Evolutionary conservation across 30 jellyfish, hydroid and myxozoan genomes (phyloP).

Genomic region (Morbakka virulenta): DNA sequence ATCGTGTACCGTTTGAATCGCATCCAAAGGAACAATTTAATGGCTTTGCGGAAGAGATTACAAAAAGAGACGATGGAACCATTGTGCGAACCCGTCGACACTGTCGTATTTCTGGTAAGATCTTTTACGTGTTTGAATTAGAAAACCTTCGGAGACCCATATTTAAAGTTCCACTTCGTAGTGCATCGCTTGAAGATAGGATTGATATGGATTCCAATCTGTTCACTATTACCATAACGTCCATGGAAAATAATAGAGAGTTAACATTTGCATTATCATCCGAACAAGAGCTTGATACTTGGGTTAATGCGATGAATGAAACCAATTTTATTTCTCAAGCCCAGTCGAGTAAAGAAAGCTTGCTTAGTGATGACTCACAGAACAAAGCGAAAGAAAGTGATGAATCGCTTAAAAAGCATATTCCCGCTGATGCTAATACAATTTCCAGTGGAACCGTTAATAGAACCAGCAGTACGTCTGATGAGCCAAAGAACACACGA

Average conservation of each 20-base stretch:
- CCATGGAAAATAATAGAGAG: conserved; percentile 63
- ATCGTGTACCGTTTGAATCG: not conserved
- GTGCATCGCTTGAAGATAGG: conserved; percentile 81
- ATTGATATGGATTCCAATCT: conserved; percentile 31
- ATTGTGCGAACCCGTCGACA: conserved; percentile 38
- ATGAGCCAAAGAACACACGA: conserved; percentile 9
- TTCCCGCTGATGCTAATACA: conserved; percentile 3
- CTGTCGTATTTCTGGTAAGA: conserved; percentile 93
- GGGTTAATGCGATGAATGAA: conserved; percentile 80
- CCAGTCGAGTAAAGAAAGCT: conserved; percentile 59
- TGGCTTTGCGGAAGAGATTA: conserved; percentile 46
- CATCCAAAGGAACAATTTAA: conserved; percentile 70
- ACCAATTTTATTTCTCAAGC: conserved; percentile 35
- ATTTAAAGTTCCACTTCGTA: conserved; percentile 87
- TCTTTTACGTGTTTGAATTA: conserved; percentile 65
- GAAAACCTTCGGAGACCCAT: conserved; percentile 74
- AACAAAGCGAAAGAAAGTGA: conserved; percentile 22
- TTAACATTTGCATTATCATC: conserved; percentile 51
- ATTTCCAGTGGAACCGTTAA: not conserved
- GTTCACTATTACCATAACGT: conserved; percentile 50
- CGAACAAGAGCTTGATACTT: conserved; percentile 71
- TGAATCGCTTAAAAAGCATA: not conserved
- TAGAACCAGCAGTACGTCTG: not conserved
- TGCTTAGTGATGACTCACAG: conserved; percentile 41
- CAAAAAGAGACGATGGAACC: conserved; percentile 25